A percentile compares a stretch with the other conserved stretches of the same genome.
phyloP scores from a whole-genome alignment of 2,888 invertebrate genomes.

The Panopea generosa region DNA sequence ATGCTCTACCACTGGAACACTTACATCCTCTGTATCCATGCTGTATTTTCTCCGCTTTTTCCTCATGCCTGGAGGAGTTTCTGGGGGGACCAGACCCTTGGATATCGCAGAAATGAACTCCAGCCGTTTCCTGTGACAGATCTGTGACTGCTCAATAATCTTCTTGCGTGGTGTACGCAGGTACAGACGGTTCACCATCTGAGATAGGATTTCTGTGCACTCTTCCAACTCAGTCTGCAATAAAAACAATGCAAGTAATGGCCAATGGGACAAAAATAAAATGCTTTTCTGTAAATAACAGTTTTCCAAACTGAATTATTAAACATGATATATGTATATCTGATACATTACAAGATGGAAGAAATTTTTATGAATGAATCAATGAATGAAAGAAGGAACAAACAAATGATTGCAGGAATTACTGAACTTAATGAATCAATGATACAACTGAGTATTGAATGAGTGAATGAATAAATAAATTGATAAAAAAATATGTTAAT shows the following conservation, averaged over 20 bases:
- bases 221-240: slow-evolving; percentile 89
- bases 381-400: too few relatives aligned
- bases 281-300: too few relatives aligned
- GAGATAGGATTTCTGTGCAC: slow-evolving; percentile 89
- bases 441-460: too few relatives aligned
- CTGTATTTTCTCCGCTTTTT: slow-evolving; percentile 84
- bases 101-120: slow-evolving; percentile 89
- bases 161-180: slow-evolving; percentile 88
- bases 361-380: too few relatives aligned
- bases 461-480: too few relatives aligned
- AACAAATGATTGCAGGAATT: too few relatives aligned
- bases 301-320: too few relatives aligned
- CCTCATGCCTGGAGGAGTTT: slow-evolving; percentile 88
- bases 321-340: too few relatives aligned
- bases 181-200: slow-evolving; percentile 89
- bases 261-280: too few relatives aligned
- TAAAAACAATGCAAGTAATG: slow-evolving; percentile 1
- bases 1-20: slow-evolving; percentile 50
- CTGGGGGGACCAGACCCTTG: slow-evolving; percentile 86
- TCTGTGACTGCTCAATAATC: slow-evolving; percentile 88
- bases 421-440: too few relatives aligned
- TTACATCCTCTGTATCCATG: slow-evolving; percentile 82
- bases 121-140: slow-evolving; percentile 88
- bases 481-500: too few relatives aligned
- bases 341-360: too few relatives aligned